Conservation (phyloP, 2,888 invertebrate species). For the Rotaria macrura region DNA sequence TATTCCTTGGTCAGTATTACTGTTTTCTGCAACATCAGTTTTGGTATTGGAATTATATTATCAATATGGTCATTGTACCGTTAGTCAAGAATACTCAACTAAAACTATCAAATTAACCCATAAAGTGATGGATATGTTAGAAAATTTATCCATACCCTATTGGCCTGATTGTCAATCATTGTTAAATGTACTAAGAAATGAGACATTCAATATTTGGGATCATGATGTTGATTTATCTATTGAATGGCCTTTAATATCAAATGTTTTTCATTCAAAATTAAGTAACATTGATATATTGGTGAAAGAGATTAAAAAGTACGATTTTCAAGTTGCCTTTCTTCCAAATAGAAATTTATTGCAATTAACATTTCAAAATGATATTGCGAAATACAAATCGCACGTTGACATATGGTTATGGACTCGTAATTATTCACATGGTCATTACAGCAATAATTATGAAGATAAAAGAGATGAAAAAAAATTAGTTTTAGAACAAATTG, state of each 20-base stretch:
- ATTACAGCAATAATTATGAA: too few relatives aligned
- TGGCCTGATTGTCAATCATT: not conserved
- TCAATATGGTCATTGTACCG: not conserved
- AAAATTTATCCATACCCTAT: not conserved
- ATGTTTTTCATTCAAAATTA: not conserved
- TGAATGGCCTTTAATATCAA: not conserved
- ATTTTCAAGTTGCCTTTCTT: too few relatives aligned
- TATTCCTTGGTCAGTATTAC: not conserved
- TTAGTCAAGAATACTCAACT: not conserved
- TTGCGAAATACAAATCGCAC: too few relatives aligned
- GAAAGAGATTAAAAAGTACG: not conserved
- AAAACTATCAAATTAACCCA: not conserved
- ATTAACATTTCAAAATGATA: too few relatives aligned
- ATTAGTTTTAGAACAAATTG: not conserved
- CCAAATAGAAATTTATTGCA: too few relatives aligned
- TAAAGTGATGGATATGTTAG: not conserved
- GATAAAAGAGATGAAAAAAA: too few relatives aligned
- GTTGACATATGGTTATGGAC: too few relatives aligned
- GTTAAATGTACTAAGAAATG: not conserved
- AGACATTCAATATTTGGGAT: not conserved
- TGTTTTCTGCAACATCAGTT: not conserved
- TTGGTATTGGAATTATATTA: not conserved
- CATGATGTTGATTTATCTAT: not conserved
- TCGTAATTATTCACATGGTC: too few relatives aligned
- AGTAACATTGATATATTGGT: not conserved